Base-by-base conservation (phyloP, 2,888 invertebrate species). In the Drosophila leonis region DNA sequence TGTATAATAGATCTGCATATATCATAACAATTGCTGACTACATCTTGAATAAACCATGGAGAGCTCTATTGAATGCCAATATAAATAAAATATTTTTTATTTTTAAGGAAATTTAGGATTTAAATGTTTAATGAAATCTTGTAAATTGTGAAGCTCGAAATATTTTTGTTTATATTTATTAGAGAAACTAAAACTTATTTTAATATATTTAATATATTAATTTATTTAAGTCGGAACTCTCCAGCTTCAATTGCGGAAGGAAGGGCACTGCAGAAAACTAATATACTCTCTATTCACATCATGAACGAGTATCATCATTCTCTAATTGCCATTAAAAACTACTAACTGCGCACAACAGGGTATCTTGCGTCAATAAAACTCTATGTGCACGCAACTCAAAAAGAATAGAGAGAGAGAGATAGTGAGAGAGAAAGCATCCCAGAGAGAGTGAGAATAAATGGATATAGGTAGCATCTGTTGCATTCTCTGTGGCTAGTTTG, bases 401-500 rank as follows among this genome's bases (percentile, higher is more conserved):
- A 24, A 10, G 20, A 24, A 37, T n/a, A 33, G 57, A 35, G 13
- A 20, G 35, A 24, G 9, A 27, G 24, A n/a, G 37, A 52, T 24
- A 2, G 24, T 4, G 24, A 4, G 24, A 24, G n/a, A n/a, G n/a
- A n/a, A n/a, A 35, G 24, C 7, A 44, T 2, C 46, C 46, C 42
- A 35, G 24, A 18, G 27, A 55, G 24, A 27, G 55, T 35, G 31
- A 37, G 52, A 44, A 60, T 63, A 48, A 24, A 31, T 49, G 56
- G 56, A 35, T 56, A 42, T 67, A n/a, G 27, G 18, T 44, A 33
- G 33, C 62, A 72, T 41, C 48, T 52, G 37, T 72, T 66, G 69
- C 64, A 33, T 37, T 54, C 62, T 44, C 27, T 15, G 56, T 33
- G 78, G 79, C 67, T 78, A 73, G 72, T 76, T 74, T 72, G 76